Evolutionary conservation across 2,113 vertebrate genomes (phyloP).

Genomic region (Tylochromis polylepis): DNA sequence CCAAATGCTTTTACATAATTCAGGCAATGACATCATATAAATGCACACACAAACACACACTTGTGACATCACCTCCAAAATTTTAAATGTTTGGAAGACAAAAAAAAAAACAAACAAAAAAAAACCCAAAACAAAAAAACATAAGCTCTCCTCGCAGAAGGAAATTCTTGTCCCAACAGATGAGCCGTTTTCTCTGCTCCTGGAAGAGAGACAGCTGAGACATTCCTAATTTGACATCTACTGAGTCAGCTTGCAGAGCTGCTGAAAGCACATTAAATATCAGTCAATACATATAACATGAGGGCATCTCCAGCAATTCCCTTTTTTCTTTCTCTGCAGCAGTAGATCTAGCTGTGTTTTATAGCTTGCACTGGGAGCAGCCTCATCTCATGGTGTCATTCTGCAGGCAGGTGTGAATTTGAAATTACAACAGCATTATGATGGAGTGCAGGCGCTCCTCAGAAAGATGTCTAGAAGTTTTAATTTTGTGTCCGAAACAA

Average conservation of each 20-base stretch:
- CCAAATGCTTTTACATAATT: conserved; percentile 7
- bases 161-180: not conserved
- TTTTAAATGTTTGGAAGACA: conserved; percentile 25
- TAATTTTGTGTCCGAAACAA: not conserved
- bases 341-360: not conserved
- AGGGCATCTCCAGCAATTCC: not conserved
- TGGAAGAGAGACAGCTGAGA: conserved; percentile 9
- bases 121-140: not conserved
- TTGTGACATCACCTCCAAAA: conserved; percentile 13
- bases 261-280: conserved; percentile 35
- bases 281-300: conserved; percentile 23
- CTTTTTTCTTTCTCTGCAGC: not conserved
- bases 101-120: not conserved
- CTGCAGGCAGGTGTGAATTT: conserved; percentile 6
- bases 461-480: not conserved
- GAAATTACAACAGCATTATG: not conserved
- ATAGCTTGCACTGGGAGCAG: not conserved
- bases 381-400: not conserved
- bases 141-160: not conserved
- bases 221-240: conserved; percentile 29
- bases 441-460: not conserved
- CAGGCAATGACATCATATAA: conserved; percentile 17
- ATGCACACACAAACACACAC: not conserved
- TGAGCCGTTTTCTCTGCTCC: conserved; percentile 11
- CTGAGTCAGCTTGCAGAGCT: conserved; percentile 45